These are phyloP conservation scores for Haliclona indistincta DNA, from an alignment of 37 sponge, comb jelly and placozoan genomes.

Conservation along the genomic window DNA sequence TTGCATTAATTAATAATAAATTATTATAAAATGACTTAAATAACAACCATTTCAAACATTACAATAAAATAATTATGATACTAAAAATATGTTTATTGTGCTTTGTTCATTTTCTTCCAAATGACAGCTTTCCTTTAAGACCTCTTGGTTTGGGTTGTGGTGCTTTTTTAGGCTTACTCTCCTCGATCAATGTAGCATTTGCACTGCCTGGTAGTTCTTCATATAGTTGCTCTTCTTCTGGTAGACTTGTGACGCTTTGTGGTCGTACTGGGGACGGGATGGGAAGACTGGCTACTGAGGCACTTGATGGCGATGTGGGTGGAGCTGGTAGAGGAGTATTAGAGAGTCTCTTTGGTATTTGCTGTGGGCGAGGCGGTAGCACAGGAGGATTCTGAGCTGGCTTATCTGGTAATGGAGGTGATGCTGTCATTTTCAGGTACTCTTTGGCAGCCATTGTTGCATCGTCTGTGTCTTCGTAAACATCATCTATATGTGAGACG, in stretches of 20 bases:
- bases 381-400: neutral
- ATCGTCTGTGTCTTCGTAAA: conserved; percentile 17
- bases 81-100: neutral
- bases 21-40: no score
- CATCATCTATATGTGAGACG: neutral
- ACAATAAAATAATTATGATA: neutral
- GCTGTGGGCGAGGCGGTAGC: neutral
- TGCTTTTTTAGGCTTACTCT: neutral
- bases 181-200: neutral
- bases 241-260: neutral
- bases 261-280: neutral
- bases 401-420: neutral
- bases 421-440: neutral
- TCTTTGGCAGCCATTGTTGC: neutral
- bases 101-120: neutral
- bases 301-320: neutral
- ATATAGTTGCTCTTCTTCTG: conserved; percentile 40
- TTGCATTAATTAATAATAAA: no score
- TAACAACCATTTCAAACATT: neutral
- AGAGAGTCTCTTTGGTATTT: neutral
- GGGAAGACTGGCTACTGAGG: neutral
- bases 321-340: neutral
- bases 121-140: neutral
- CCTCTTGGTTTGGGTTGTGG: neutral
- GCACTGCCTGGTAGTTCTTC: conserved; percentile 24